Conservation (phyloP, 2,113 vertebrate genomes). For the Pyrgilauda ruficollis region DNA sequence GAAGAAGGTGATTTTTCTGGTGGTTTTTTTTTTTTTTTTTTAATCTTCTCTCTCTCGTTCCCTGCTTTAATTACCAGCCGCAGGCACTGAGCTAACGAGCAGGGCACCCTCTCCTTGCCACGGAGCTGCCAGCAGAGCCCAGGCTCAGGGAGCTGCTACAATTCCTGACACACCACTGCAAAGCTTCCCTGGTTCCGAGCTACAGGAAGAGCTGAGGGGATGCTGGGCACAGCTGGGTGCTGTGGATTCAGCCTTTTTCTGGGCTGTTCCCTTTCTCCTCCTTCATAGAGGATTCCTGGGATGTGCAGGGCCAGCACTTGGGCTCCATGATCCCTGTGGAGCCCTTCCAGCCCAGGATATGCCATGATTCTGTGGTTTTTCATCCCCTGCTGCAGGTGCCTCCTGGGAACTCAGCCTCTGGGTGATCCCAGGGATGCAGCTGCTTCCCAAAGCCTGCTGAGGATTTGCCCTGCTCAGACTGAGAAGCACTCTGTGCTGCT, state of each 20-base stretch:
- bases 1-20: background rate
- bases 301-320: background rate
- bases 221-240: background rate
- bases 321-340: accelerated
- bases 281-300: background rate
- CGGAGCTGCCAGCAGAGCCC: background rate
- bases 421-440: background rate
- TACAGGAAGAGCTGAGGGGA: background rate
- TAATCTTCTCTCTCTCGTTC: background rate
- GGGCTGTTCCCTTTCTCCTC: background rate
- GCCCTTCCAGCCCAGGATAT: background rate
- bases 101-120: background rate
- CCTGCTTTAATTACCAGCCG: slow-evolving; percentile 2
- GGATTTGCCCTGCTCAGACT: accelerated
- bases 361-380: background rate
- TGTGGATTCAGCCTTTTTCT: background rate
- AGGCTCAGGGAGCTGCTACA: background rate
- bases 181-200: background rate
- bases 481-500: background rate
- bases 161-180: background rate
- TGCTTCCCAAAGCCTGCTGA: background rate
- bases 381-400: background rate
- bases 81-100: background rate
- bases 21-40: too few relatives aligned
- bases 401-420: background rate